Base-by-base conservation (phyloP, 2,113 vertebrate genomes). In the Zosterops japonicus region DNA sequence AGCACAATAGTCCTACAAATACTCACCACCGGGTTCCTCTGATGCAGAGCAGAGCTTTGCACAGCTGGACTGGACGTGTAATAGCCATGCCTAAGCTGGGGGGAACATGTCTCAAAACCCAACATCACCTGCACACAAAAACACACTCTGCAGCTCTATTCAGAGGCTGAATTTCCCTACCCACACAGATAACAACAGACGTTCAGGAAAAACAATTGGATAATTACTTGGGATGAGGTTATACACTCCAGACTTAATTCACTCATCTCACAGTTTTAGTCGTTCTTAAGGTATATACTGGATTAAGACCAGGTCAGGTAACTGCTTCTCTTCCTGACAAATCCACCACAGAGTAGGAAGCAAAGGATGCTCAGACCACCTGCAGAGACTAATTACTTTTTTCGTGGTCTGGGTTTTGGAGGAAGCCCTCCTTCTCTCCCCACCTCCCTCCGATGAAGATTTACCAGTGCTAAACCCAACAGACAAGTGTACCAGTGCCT, bases 271-370 rank as follows among this genome's bases (percentile, higher is more conserved):
- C 63, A 69, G 89, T 68, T 88, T 74, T 52, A 87, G n/a, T 50
- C 2, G 5, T 8, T 85, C 83, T 94, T 92, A 95, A 77, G 20
- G 52, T 9, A 90, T 9, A 84, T 4, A 63, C 2, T 7, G 61
- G 85, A 94, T 68, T 91, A 93, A 91, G 81, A 94, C 3, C 72
- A 61, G 72, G 87, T 72, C 80, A 94, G 92, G 81, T 89, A 97
- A 96, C 72, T 53, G 86, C 39, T 81, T 42, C 69, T 72, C 80
- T 65, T 87, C 55, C 82, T 84, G 33, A 41, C 33, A 80, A 96
- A 94, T 83, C 65, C 44, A 59, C 11, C 41, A 41, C 47, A 28
- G 39, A 74, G 64, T 1, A 90, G 63, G 79, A 91, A 93, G 89
- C 57, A 70, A 75, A 36, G 23, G 61, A 60, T 2, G 7, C 47